Base-by-base conservation (phyloP, 2,113 vertebrate genomes). In the Limnothrissa miodon region DNA sequence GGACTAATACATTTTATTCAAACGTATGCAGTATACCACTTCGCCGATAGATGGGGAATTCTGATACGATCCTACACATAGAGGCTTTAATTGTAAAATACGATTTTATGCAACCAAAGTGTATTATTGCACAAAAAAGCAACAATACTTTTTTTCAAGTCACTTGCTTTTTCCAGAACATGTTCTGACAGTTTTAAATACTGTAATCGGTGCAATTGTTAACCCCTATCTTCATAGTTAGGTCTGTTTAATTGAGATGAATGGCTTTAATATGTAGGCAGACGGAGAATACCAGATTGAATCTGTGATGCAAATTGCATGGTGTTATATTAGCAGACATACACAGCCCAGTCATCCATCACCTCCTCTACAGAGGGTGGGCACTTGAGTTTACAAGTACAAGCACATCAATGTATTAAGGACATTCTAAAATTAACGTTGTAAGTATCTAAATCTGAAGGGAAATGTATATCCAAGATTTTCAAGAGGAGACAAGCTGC, bases 211-310 rank as follows among this genome's bases (percentile, higher is more conserved):
- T n/a, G 59, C 25, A 11, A 62, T 29, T 6, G 59, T 62, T 62
- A 62, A 62, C 59, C 59, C 59, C 59, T 29, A 62, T 29, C 59
- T 62, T n/a, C 59, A 62, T 62, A 29, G 25, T 29, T 29, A 29
- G 25, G 59, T 62, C 59, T 62, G n/a, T 62, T 25, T 62, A 62
- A 62, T 62, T 29, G 59, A 62, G 59, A 62, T 29, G 59, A 62
- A 62, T 62, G 59, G 59, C n/a, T 62, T 62, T 62, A 62, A 62
- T 62, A 62, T 62, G 59, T 29, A 62, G 59, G n/a, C 59, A 29
- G 59, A 62, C n/a, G 25, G 59, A 25, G 59, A 62, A 10, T 62
- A 62, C n/a, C 59, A 29, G 59, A 62, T 29, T 62, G 59, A 62
- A 62, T 62, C 59, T n/a, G 59, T 62, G 13, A 62, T 62, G 59